Evolutionary conservation across 2,797 vertebrate genomes (phyloP), one percentile per base, ranked within the genome.

Genomic region (Bryconaethiops microstoma): DNA sequence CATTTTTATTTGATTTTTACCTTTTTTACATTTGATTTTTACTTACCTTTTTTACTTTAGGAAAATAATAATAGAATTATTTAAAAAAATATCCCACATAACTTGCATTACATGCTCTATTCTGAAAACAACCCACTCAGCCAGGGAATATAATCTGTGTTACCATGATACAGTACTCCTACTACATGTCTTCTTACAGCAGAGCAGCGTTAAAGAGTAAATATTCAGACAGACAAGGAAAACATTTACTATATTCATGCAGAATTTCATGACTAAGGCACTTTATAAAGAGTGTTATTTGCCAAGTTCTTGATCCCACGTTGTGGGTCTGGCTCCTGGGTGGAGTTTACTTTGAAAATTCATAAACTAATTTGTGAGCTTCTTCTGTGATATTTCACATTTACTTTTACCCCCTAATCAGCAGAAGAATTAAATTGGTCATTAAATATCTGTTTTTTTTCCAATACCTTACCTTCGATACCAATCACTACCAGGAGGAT

Each of bases 101-200:
- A 79, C 1, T 74, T 19, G 16, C 59, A 72, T 57, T n/a, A 52
- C 35, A 79, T n/a, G 60, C 23, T 78, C 55, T 60, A 73, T 59
- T 65, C 70, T 55, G 59, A 64, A 48, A 79, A 19, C 29, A 70
- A 48, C 78, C 78, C 70, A 79, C 78, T 55, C 70, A 65, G 57
- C 72, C 70, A 45, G 64, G 72, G 72, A 74, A 73, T 80, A 55
- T 67, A 52, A 80, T 80, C 71, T 60, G 78, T 35, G 40, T 57
- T 74, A 59, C 71, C 71, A 50, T 74, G 63, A 74, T 80, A 60
- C 71, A 48, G 71, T 62, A 19, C 72, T 52, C 62, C 63, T n/a
- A 50, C 62, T 74, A 39, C 78, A 79, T 74, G 39, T 80, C 45
- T 74, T 79, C 54, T 70, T 67, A 68, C 50, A 57, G 63, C 71